Evolutionary conservation across 2,113 vertebrate species (phyloP).

Genomic region (Tylochromis polylepis): DNA sequence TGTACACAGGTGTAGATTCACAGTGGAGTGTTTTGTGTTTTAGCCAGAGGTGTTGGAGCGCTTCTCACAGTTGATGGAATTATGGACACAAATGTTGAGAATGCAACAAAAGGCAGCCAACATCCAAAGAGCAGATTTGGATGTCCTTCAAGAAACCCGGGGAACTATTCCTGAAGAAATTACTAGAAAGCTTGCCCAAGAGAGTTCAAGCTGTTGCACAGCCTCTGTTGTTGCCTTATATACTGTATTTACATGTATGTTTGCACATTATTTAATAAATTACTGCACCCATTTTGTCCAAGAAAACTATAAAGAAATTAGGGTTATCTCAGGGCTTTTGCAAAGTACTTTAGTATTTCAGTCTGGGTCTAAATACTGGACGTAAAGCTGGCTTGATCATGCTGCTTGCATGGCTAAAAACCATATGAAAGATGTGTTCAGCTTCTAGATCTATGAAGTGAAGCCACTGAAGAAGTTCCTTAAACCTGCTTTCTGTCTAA

Average conservation of each 20-base stretch:
- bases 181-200: neutral
- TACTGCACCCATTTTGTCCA: neutral
- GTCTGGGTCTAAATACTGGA: neutral
- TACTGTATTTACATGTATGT: neutral
- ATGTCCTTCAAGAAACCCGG: neutral
- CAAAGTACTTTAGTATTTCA: neutral
- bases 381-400: neutral
- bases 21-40: neutral
- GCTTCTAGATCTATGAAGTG: neutral
- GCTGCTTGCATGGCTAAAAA: neutral
- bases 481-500: neutral
- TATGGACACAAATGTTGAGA: neutral
- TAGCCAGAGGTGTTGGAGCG: neutral
- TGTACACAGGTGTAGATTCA: neutral
- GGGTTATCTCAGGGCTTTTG: neutral
- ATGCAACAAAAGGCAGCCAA: neutral
- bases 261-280: neutral
- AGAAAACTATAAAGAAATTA: neutral
- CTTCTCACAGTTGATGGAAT: neutral
- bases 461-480: neutral
- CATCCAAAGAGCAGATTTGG: neutral
- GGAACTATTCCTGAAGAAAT: neutral
- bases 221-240: neutral
- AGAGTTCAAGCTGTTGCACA: neutral
- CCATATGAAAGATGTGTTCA: neutral